phyloP scores from a whole-genome alignment of 2,113 vertebrate genomes.

The Notiomystis cincta region DNA sequence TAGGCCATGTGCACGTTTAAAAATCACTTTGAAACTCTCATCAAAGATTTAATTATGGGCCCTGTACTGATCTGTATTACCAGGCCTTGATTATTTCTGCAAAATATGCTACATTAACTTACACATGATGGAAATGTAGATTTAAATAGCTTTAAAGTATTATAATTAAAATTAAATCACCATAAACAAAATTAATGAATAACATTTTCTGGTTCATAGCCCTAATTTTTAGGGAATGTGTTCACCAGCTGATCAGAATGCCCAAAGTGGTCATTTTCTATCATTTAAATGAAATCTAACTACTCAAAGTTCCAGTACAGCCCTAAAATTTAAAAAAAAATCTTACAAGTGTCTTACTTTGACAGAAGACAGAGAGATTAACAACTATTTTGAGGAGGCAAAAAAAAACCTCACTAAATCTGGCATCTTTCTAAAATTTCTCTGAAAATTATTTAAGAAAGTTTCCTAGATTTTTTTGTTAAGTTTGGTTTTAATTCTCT shows the following conservation, averaged over 20 bases:
- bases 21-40: conserved; percentile 5
- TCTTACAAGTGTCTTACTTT: background rate
- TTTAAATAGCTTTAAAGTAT: conserved; percentile 6
- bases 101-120: conserved; percentile 11
- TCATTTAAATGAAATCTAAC: background rate
- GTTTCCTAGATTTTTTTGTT: background rate
- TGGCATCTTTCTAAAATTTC: background rate
- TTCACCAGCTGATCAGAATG: background rate
- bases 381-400: background rate
- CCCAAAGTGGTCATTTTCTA: background rate
- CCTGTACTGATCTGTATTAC: background rate
- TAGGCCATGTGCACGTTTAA: background rate
- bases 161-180: conserved; percentile 42
- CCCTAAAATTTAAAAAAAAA: background rate
- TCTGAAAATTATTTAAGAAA: background rate
- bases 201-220: background rate
- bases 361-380: background rate
- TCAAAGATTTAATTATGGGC: background rate
- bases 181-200: conserved; percentile 16
- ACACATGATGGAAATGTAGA: background rate
- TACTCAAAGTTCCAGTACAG: background rate
- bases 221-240: background rate
- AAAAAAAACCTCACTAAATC: background rate
- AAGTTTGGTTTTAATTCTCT: background rate
- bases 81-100: background rate